These are phyloP conservation scores for Lasioglossum calceatum DNA, from an alignment of 2,888 invertebrate genomes.

Conservation along the genomic window DNA sequence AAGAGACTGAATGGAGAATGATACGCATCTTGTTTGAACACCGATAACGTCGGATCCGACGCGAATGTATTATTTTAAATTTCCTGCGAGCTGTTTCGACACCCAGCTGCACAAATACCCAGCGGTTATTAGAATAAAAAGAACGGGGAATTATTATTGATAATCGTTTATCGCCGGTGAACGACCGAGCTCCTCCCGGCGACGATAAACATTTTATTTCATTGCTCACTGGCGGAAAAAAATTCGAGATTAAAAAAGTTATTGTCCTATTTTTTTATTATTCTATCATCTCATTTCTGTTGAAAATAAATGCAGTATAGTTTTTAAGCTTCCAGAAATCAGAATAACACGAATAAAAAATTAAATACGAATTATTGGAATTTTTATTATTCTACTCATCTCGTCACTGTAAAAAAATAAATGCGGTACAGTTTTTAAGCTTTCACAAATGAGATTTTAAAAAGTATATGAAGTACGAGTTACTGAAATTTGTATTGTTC, in stretches of 20 bases:
- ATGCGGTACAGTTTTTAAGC: no score
- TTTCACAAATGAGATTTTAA: no score
- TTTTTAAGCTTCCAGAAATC: no score
- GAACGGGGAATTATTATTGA: neutral
- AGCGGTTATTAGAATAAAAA: neutral
- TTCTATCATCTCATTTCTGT: neutral
- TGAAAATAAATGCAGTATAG: no score
- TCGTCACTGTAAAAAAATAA: no score
- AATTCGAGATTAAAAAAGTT: neutral
- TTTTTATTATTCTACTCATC: no score
- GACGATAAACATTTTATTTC: neutral
- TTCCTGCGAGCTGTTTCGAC: constrained; percentile 24
- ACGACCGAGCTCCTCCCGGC: neutral
- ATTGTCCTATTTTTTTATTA: neutral
- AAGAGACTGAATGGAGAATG: constrained; percentile 39
- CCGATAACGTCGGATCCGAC: constrained; percentile 37
- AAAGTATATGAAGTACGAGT: no score
- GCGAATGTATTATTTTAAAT: constrained; percentile 23
- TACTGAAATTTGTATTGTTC: no score
- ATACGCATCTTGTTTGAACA: constrained; percentile 35
- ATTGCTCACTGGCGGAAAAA: neutral
- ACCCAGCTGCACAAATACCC: neutral
- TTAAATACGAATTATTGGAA: no score
- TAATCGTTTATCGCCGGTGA: neutral
- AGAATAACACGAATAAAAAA: no score